phyloP scores from a whole-genome alignment of 2,797 vertebrate species.

The Alcedo quadribrachys region DNA sequence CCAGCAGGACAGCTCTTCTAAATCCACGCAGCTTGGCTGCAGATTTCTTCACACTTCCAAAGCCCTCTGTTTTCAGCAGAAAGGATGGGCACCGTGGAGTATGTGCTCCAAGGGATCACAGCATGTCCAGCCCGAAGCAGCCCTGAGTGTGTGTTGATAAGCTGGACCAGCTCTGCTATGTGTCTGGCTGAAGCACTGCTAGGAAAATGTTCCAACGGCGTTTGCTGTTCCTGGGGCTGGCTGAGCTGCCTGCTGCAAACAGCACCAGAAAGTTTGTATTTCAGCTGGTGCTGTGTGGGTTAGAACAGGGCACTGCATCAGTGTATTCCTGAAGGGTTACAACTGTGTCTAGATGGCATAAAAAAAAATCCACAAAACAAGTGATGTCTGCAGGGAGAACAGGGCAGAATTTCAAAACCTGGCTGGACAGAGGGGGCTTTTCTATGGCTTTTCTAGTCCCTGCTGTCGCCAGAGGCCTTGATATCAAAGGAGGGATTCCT shows the following conservation, averaged over 20 bases:
- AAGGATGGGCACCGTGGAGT: neutral
- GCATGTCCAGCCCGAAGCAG: neutral
- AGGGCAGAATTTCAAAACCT: neutral
- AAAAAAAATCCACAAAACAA: neutral
- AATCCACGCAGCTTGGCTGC: neutral
- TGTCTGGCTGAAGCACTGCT: neutral
- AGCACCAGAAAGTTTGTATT: neutral
- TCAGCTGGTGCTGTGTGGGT: neutral
- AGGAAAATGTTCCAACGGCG: neutral
- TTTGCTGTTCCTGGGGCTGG: neutral
- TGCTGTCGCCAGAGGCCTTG: neutral
- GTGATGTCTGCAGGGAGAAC: neutral
- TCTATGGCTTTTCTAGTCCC: neutral
- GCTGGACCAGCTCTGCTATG: neutral
- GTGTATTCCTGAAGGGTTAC: neutral
- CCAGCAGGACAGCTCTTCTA: neutral
- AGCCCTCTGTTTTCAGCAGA: neutral
- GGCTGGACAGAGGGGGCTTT: neutral
- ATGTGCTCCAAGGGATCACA: neutral
- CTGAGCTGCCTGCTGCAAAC: neutral
- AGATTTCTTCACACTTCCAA: neutral
- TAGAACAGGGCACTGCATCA: fast-evolving
- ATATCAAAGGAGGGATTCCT: neutral
- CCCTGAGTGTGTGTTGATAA: neutral
- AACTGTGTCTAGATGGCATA: neutral